Conservation (phyloP, 1,140 invertebrate species). For the Prorops nasuta region DNA sequence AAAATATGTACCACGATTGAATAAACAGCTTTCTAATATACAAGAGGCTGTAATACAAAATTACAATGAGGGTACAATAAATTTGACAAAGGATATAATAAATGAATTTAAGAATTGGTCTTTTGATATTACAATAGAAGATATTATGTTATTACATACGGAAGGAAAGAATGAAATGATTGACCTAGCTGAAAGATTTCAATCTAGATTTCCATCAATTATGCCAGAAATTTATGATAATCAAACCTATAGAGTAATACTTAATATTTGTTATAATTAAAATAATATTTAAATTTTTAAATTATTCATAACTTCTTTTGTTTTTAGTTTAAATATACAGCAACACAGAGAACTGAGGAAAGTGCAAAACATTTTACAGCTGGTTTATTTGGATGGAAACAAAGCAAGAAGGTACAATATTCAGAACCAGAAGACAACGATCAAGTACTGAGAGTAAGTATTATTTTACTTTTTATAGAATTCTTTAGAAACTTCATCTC, state of each 20-base stretch:
- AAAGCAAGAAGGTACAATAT: constrained; percentile 62
- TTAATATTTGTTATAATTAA: neutral
- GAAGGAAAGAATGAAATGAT: constrained; percentile 70
- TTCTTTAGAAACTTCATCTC: constrained; percentile 21
- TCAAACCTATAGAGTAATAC: constrained; percentile 58
- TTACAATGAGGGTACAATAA: constrained; percentile 30
- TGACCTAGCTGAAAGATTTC: constrained; percentile 65
- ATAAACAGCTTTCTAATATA: constrained; percentile 52
- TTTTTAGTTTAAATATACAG: constrained; percentile 72
- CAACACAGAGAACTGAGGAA: constrained; percentile 69
- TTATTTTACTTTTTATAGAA: constrained; percentile 18
- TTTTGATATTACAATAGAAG: constrained; percentile 38
- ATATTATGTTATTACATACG: constrained; percentile 59
- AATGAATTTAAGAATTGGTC: constrained; percentile 59
- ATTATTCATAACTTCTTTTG: constrained; percentile 5
- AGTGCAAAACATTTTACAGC: constrained; percentile 72
- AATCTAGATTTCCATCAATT: constrained; percentile 63
- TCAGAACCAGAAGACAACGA: constrained; percentile 64
- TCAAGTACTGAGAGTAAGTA: constrained; percentile 68
- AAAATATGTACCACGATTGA: constrained; percentile 57
- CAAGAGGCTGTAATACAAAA: constrained; percentile 55
- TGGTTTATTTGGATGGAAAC: constrained; percentile 69
- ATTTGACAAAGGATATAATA: constrained; percentile 43
- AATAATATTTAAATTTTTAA: neutral
- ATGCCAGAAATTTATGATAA: constrained; percentile 61